Conservation (phyloP, 2,797 vertebrate genomes). For the Tenualosa ilisha region DNA sequence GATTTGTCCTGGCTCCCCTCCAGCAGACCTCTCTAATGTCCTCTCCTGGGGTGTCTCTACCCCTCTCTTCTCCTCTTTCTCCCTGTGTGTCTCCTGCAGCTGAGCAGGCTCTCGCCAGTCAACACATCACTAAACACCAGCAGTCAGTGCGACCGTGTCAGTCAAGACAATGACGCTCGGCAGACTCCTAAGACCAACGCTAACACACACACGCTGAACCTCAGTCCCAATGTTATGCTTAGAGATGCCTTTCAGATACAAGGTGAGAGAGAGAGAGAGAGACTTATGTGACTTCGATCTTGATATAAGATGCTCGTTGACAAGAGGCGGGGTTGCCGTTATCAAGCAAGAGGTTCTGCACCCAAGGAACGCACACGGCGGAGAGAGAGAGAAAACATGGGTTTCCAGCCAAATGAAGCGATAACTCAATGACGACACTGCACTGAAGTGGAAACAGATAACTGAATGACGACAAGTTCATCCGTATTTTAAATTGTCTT, state of each 20-base stretch:
- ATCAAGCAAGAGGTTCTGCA: not conserved
- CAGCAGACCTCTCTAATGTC: no score
- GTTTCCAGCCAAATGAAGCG: not conserved
- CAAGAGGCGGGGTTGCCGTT: not conserved
- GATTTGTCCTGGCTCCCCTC: no score
- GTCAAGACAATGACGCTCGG: no score
- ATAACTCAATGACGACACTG: not conserved
- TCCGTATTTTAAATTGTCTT: not conserved
- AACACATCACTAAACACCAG: no score
- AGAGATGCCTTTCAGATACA: conserved; percentile 6
- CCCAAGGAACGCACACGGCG: no score
- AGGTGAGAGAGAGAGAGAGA: not conserved
- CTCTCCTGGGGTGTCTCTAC: no score
- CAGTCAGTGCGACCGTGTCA: no score
- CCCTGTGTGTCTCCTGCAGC: not conserved
- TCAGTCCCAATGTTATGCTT: conserved; percentile 9
- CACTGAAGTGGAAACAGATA: not conserved
- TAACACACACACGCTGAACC: not conserved
- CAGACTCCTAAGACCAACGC: not conserved
- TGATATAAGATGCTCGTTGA: not conserved
- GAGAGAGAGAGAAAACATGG: not conserved
- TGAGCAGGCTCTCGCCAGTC: no score
- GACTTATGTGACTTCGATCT: not conserved
- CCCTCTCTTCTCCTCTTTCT: not conserved
- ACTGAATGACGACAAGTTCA: not conserved